Evolutionary conservation across 2,888 invertebrate genomes (phyloP).

Genomic region (Drosophila antonietae): DNA sequence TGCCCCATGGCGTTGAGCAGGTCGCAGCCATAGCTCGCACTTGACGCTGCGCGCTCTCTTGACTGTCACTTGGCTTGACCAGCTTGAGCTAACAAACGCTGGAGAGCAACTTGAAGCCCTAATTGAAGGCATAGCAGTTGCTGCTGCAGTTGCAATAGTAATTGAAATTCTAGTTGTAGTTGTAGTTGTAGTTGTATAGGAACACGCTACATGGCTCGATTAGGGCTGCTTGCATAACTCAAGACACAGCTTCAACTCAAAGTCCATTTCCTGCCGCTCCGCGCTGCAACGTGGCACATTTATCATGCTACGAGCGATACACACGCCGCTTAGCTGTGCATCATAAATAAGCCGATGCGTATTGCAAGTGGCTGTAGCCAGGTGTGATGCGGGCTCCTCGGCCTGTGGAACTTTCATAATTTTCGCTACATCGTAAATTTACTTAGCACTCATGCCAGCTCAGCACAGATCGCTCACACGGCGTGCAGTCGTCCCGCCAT

Average conservation of each 20-base stretch:
- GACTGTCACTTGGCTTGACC: constrained; percentile 52
- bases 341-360: constrained; percentile 66
- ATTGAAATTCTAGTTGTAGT: background rate
- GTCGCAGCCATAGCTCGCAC: constrained; percentile 36
- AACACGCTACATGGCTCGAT: constrained; percentile 30
- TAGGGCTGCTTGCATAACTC: constrained; percentile 55
- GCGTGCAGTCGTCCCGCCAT: background rate
- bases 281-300: constrained; percentile 50
- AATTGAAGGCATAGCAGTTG: constrained; percentile 55
- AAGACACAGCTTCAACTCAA: constrained; percentile 32
- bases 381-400: background rate
- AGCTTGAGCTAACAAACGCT: constrained; percentile 50
- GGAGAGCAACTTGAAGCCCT: constrained; percentile 42
- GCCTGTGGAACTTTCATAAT: constrained; percentile 67
- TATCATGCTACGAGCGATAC: constrained; percentile 53
- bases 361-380: constrained; percentile 39
- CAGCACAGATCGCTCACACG: constrained; percentile 24
- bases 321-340: constrained; percentile 41
- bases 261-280: constrained; percentile 62
- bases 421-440: constrained; percentile 63
- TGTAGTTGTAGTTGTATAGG: constrained; percentile 3
- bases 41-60: constrained; percentile 54
- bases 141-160: background rate
- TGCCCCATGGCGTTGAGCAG: constrained; percentile 15
- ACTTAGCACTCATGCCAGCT: constrained; percentile 20